These are phyloP conservation scores for Esperia sulphurella DNA, from an alignment of 2,888 invertebrate species.

Conservation along the genomic window DNA sequence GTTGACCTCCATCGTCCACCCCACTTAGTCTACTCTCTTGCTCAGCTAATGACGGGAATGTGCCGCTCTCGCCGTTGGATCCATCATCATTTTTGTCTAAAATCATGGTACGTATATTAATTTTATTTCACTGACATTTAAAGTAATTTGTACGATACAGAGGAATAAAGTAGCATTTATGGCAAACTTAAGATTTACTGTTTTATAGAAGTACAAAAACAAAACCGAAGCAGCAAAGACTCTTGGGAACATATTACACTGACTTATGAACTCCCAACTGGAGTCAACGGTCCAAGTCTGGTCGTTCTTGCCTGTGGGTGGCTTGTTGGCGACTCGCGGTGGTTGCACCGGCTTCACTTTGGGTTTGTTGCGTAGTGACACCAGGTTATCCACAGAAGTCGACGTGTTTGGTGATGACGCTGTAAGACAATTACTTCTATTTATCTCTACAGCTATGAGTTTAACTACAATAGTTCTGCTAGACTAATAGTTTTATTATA, in stretches of 20 bases:
- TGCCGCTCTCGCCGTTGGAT: constrained; percentile 60
- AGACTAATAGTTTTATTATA: no score
- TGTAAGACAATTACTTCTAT: constrained; percentile 22
- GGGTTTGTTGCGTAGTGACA: constrained; percentile 75
- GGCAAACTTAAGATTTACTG: not conserved
- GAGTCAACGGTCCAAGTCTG: constrained; percentile 90
- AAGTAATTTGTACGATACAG: not conserved
- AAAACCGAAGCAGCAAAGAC: not conserved
- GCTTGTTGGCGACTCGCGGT: constrained; percentile 78
- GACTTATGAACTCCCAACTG: constrained; percentile 94
- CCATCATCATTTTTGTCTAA: constrained; percentile 64
- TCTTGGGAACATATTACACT: constrained; percentile 37
- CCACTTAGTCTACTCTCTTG: constrained; percentile 67
- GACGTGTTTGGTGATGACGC: constrained; percentile 79
- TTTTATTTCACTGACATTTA: not conserved
- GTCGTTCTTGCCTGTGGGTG: constrained; percentile 75
- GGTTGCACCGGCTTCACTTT: constrained; percentile 86
- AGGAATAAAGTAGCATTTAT: not conserved
- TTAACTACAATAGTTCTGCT: no score
- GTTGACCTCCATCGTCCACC: constrained; percentile 79
- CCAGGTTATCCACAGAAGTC: constrained; percentile 84
- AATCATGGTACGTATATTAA: no score
- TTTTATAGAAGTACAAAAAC: not conserved
- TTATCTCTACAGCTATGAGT: not conserved
- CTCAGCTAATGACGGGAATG: constrained; percentile 76